These are phyloP conservation scores for Malurus melanocephalus DNA, from an alignment of 2,113 vertebrate species.

Conservation along the genomic window DNA sequence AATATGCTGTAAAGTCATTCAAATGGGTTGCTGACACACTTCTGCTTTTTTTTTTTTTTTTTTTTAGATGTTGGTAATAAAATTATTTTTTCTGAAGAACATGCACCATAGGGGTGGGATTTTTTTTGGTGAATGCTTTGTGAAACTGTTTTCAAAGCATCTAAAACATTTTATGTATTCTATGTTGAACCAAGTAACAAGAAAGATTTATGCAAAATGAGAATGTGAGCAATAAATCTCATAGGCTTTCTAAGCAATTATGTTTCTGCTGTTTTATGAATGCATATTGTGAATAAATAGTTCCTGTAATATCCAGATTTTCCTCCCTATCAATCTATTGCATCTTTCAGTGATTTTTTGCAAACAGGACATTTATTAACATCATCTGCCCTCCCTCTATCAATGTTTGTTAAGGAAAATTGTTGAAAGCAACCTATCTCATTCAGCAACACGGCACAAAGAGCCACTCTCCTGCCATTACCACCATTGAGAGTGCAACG, in stretches of 20 bases:
- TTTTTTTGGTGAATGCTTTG: background rate
- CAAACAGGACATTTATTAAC: background rate
- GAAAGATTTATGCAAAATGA: background rate
- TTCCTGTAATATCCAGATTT: background rate
- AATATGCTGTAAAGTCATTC: constrained; percentile 25
- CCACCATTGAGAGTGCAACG: background rate
- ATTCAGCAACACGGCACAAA: background rate
- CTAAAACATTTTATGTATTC: background rate
- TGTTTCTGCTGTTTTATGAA: background rate
- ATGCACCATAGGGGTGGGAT: background rate
- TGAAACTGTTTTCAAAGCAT: background rate
- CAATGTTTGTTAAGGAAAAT: background rate
- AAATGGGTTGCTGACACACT: constrained; percentile 3
- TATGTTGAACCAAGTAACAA: background rate
- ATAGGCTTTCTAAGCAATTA: background rate
- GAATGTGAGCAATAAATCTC: background rate
- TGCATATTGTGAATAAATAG: background rate
- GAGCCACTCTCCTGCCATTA: background rate
- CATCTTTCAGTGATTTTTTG: background rate
- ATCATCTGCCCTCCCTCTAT: background rate
- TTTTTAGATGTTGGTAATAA: background rate
- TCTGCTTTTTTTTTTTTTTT: background rate
- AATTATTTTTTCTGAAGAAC: background rate
- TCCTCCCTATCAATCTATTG: background rate
- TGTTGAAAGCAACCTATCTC: background rate